phyloP scores from a whole-genome alignment of 2,797 vertebrate genomes.

The Spinus pinus region DNA sequence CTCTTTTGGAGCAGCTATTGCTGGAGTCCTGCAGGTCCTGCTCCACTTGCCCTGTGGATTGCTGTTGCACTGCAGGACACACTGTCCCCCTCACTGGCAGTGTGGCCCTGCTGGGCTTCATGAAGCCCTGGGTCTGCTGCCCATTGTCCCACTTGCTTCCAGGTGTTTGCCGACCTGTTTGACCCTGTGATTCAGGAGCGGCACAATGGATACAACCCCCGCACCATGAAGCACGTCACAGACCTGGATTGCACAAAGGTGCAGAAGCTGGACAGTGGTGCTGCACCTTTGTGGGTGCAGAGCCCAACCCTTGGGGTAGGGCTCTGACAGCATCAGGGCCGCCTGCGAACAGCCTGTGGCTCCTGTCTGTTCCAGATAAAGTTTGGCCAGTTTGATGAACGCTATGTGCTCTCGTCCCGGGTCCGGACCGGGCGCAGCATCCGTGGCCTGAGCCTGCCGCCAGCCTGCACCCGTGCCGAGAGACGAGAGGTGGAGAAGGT shows the following conservation, averaged over 20 bases:
- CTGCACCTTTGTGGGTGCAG: not conserved
- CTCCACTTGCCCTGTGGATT: not conserved
- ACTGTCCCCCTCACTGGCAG: not conserved
- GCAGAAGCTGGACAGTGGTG: not conserved
- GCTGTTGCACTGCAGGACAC: not conserved
- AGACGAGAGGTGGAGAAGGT: constrained; percentile 93
- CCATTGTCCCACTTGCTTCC: not conserved
- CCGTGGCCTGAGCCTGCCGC: constrained; percentile 91
- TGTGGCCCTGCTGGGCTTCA: not conserved
- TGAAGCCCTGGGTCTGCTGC: not conserved
- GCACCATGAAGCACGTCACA: constrained; percentile 90
- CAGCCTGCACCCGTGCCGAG: constrained; percentile 92
- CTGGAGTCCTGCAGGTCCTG: not conserved
- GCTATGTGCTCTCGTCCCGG: constrained; percentile 92
- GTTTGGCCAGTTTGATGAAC: constrained; percentile 89
- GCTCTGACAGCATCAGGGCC: not conserved
- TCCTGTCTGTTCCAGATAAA: constrained; percentile 77
- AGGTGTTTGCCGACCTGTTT: constrained; percentile 93
- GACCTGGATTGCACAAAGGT: constrained; percentile 93
- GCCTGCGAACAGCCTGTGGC: rapidly evolving
- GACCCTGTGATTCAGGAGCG: constrained; percentile 92
- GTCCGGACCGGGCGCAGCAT: constrained; percentile 97
- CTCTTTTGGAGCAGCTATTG: not conserved
- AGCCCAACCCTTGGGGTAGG: not conserved
- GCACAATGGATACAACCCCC: constrained; percentile 93